Percentiles rank a stretch among this genome's conserved stretches.
Conservation (phyloP, 2,888 invertebrate species). For the Orthosia gracilis region DNA sequence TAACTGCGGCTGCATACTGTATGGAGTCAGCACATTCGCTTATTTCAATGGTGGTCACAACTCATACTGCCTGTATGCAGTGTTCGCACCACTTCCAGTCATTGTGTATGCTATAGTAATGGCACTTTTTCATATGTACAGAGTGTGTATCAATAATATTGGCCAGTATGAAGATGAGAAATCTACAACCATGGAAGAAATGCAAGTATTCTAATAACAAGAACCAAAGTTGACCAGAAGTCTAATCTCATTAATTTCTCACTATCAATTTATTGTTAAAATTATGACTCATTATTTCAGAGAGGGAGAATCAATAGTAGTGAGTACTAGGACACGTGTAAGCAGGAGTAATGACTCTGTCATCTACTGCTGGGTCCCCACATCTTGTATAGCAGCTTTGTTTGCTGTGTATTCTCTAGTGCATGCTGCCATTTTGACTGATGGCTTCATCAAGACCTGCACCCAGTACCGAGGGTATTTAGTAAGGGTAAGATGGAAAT, state of each 20-base stretch:
- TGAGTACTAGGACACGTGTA: conserved; percentile 92
- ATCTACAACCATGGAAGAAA: conserved; percentile 87
- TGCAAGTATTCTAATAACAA: conserved; percentile 76
- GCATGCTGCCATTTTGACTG: conserved; percentile 93
- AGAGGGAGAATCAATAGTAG: conserved; percentile 93
- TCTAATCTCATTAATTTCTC: background rate
- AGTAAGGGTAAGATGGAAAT: conserved; percentile 86
- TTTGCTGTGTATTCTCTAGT: conserved; percentile 93
- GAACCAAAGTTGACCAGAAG: background rate
- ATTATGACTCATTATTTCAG: conserved; percentile 82
- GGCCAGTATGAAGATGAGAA: conserved; percentile 90
- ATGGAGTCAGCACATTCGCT: conserved; percentile 91
- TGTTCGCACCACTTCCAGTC: conserved; percentile 92
- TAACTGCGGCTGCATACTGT: conserved; percentile 93
- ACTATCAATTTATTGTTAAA: conserved; percentile 8
- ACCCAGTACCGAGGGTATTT: conserved; percentile 93
- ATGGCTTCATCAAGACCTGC: conserved; percentile 95
- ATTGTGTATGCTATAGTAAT: conserved; percentile 92
- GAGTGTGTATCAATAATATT: conserved; percentile 92
- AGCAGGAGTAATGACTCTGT: conserved; percentile 91
- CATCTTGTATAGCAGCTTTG: conserved; percentile 91
- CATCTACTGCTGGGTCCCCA: conserved; percentile 93
- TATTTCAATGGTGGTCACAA: conserved; percentile 93
- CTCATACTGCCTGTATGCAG: conserved; percentile 93
- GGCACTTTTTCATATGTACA: conserved; percentile 93